phyloP scores from a whole-genome alignment of 2,888 invertebrate species.

The Argyra leucocephala region DNA sequence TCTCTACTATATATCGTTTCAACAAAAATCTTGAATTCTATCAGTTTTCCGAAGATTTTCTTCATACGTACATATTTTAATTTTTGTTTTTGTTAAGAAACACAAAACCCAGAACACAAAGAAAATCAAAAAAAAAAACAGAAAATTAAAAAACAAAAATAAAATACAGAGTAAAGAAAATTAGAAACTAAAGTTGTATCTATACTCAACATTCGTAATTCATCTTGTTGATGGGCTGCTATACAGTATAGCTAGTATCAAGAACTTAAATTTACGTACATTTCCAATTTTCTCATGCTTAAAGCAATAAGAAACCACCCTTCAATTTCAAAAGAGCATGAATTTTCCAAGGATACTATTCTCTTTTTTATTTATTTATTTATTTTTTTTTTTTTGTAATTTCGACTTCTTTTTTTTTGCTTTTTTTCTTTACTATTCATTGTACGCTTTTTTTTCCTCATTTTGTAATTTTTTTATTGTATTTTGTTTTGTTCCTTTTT shows the following conservation, averaged over 20 bases:
- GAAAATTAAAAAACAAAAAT: too few species aligned
- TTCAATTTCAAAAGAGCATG: neutral
- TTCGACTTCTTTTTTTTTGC: conserved; percentile 18
- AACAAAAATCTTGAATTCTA: too few species aligned
- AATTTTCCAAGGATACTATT: neutral
- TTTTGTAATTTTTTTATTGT: conserved; percentile 5
- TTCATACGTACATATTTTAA: too few species aligned
- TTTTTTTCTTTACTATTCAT: conserved; percentile 14
- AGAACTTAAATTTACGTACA: neutral
- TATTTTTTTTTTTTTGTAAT: conserved; percentile 22
- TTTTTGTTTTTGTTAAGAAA: too few species aligned
- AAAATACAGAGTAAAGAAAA: too few species aligned
- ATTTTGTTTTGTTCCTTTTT: conserved; percentile 8
- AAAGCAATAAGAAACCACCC: conserved; percentile 6
- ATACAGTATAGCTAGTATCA: neutral
- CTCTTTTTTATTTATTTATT: conserved; percentile 13
- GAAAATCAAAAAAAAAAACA: too few species aligned
- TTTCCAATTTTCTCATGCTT: conserved; percentile 6
- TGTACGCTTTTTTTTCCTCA: conserved; percentile 11
- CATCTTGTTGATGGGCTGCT: neutral
- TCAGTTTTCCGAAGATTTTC: too few species aligned
- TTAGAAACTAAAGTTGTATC: neutral
- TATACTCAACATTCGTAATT: neutral
- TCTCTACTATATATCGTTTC: too few species aligned
- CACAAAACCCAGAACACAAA: too few species aligned